Conservation (phyloP, 1,140 invertebrate genomes). For the Drosophila bocki region DNA sequence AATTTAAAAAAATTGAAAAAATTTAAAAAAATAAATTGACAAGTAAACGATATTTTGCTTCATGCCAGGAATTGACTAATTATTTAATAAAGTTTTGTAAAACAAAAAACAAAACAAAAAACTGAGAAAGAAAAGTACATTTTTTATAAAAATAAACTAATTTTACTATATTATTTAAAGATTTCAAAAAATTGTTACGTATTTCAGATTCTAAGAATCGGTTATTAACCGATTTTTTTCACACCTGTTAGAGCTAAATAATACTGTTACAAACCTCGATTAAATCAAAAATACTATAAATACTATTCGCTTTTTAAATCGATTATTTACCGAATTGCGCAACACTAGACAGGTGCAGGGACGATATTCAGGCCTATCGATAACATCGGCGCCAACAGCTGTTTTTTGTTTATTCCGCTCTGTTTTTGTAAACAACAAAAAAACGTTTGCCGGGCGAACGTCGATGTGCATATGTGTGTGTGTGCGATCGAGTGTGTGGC, state of each 20-base stretch:
- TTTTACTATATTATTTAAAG: background rate
- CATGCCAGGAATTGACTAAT: too few species aligned
- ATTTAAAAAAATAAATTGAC: too few species aligned
- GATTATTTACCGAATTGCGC: background rate
- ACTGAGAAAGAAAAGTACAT: too few species aligned
- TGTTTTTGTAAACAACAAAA: constrained; percentile 53
- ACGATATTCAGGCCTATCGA: background rate
- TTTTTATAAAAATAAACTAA: too few species aligned
- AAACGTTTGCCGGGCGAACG: constrained; percentile 39
- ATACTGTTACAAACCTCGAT: background rate
- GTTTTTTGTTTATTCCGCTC: constrained; percentile 16
- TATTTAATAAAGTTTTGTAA: background rate
- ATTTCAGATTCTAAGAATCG: background rate
- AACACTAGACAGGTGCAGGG: constrained; percentile 10
- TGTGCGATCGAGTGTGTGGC: constrained; percentile 13
- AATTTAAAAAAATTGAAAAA: too few species aligned
- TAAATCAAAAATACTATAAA: background rate
- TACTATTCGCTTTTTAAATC: constrained; percentile 2
- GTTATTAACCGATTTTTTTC: background rate
- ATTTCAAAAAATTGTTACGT: too few species aligned
- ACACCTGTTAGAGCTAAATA: constrained; percentile 2
- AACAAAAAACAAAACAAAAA: too few species aligned
- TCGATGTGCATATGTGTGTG: constrained; percentile 12
- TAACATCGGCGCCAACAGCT: constrained; percentile 17
- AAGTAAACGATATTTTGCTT: too few species aligned